Evolutionary conservation across 2,113 vertebrate species (phyloP), one percentile per base, ranked within the genome.

Genomic region (Elaphurus davidianus): DNA sequence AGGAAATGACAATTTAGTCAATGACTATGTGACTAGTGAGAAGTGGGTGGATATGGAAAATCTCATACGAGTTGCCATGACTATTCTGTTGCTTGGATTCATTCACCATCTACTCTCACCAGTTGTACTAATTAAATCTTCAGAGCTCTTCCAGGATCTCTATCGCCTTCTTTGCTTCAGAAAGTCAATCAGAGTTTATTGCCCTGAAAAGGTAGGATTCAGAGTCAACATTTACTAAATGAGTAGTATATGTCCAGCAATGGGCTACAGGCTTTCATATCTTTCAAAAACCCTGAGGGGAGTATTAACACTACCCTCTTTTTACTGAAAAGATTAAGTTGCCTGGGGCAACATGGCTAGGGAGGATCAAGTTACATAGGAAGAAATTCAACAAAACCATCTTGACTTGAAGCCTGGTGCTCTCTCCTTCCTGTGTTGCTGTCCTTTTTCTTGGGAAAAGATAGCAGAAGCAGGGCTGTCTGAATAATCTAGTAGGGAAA

Each of bases 51-150:
- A 59, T 55, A 62, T 1, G 14, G 40, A 95, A 95, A 97, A 84
- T 40, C 40, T 92, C 21, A 0, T 81, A 28, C 0, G 36, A 84
- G 64, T 91, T 84, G 74, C 85, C 50, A 67, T 88, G 59, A 96
- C 60, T 97, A 71, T 95, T 87, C 36, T 60, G 88, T 97, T 91
- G 43, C 85, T 79, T 78, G 52, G 94, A 93, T 78, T 92, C 83
- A 93, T 67, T 97, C 76, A 83, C 91, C 67, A 89, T 45, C 50
- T 43, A 62, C 71, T 54, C 54, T 16, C 27, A 74, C 54, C 47
- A 84, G 17, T 21, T 79, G 62, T 4, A 45, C 43, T 71, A 85
- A 92, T 45, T 52, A 71, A 90, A 92, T 81, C 47, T 92, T 81
- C 28, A 94, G 36, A 93, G 91, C n/a, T 79, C 74, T 97, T 82